phyloP scores from a whole-genome alignment of 2,113 vertebrate species.

The Sorex araneus region DNA sequence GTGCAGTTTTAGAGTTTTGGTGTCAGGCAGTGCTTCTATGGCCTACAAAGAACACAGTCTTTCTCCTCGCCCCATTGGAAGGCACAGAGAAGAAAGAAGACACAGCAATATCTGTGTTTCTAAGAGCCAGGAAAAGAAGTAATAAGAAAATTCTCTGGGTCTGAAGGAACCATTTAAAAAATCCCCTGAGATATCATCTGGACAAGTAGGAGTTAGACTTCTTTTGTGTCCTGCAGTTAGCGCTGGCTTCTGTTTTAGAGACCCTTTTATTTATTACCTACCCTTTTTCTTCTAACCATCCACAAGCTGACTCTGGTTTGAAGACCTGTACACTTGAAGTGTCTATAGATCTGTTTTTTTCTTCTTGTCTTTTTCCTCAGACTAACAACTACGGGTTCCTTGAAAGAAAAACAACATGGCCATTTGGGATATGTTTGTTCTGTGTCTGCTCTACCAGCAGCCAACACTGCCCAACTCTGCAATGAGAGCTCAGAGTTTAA shows the following conservation, averaged over 20 bases:
- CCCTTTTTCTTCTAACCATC: neutral
- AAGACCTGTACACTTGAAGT: neutral
- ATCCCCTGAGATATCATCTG: neutral
- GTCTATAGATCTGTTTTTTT: neutral
- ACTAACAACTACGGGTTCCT: conserved; percentile 53
- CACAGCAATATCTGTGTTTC: neutral
- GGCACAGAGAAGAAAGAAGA: neutral
- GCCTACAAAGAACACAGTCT: neutral
- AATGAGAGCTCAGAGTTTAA: conserved; percentile 63
- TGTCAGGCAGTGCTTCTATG: neutral
- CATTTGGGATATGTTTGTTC: conserved; percentile 70
- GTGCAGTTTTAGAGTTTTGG: neutral
- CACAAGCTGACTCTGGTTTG: conserved; percentile 6
- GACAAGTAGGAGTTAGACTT: neutral
- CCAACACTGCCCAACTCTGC: conserved; percentile 37
- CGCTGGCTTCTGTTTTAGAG: neutral
- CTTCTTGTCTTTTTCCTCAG: conserved; percentile 55
- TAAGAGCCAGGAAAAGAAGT: neutral
- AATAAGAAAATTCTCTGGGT: neutral
- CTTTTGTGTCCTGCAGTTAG: neutral
- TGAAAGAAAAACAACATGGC: conserved; percentile 68
- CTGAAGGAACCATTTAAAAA: neutral
- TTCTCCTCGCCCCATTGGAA: neutral
- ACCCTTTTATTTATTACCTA: neutral
- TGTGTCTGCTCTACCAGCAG: conserved; percentile 69